Percentiles rank a stretch among this genome's conserved stretches.
Conservation (phyloP, 2,113 vertebrate genomes). For the Riparia riparia region DNA sequence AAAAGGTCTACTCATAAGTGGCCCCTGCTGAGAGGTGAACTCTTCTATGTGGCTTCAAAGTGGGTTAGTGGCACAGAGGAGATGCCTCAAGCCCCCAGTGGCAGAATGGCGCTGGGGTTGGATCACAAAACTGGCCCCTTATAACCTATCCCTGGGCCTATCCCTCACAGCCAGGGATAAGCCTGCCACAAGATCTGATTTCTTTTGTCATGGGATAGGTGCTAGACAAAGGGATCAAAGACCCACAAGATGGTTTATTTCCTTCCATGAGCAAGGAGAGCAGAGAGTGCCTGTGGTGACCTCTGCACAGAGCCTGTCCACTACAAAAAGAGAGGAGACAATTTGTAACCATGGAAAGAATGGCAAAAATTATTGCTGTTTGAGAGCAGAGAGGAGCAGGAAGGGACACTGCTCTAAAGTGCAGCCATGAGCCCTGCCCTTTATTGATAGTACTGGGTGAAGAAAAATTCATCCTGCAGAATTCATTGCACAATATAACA, state of each 20-base stretch:
- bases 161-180: neutral
- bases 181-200: neutral
- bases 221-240: neutral
- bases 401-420: neutral
- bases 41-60: too few species aligned
- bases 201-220: accelerated
- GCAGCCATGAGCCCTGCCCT: neutral
- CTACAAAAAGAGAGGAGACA: neutral
- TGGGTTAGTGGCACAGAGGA: accelerated
- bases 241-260: accelerated
- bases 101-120: accelerated
- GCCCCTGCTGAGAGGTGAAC: accelerated
- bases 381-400: neutral
- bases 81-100: accelerated
- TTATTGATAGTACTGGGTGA: neutral
- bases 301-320: neutral
- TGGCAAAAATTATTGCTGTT: neutral
- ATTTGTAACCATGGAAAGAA: neutral
- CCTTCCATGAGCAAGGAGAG: neutral
- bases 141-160: neutral
- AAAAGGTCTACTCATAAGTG: neutral
- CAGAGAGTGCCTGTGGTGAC: neutral
- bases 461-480: slow-evolving; percentile 37
- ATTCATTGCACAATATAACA: neutral
- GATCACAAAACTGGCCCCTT: neutral